Base-by-base conservation (phyloP, 2,113 vertebrate species). In the Phasianus colchicus region DNA sequence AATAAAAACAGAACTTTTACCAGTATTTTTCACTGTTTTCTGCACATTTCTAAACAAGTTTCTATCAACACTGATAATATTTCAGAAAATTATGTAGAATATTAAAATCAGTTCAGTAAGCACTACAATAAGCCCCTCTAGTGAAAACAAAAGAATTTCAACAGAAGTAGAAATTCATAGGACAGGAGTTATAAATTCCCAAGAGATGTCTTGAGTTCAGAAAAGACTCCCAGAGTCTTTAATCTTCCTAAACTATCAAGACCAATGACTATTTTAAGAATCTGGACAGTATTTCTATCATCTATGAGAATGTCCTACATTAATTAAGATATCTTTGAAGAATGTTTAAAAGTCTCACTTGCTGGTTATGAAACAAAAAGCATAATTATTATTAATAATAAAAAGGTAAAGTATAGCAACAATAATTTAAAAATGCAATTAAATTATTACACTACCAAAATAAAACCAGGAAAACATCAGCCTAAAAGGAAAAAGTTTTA, bases 51-150 rank as follows among this genome's bases (percentile, higher is more conserved):
- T 30, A 58, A 83, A 60, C 29, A 58, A 24, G 43, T 52, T 77
- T 19, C 52, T 52, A 47, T 50, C 29, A 66, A 60, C 13, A 4
- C 42, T 24, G 13, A 36, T 38, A 86, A 48, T 19, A 20, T 45
- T 83, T 73, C n/a, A 78, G 10, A 78, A 65, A 78, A 30, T 88
- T 83, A 97, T 98, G 92, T 98, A 97, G 97, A 91, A 97, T 21
- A 65, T 97, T 61, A 96, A 83, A 63, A 97, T 95, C 90, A 93
- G 97, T 65, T 86, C 87, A 47, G 94, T 97, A 66, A 96, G 91
- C 20, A 60, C 95, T 42, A 96, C 97, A 90, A 97, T 50, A 96
- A 88, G 97, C 65, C 96, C 94, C 38, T 38, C 61, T 3, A 94
- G 96, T 88, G 77, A 97, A 85, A 95, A 76, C 70, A 81, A 55